phyloP scores from a whole-genome alignment of 2,888 invertebrate genomes.

The Nomada flava region DNA sequence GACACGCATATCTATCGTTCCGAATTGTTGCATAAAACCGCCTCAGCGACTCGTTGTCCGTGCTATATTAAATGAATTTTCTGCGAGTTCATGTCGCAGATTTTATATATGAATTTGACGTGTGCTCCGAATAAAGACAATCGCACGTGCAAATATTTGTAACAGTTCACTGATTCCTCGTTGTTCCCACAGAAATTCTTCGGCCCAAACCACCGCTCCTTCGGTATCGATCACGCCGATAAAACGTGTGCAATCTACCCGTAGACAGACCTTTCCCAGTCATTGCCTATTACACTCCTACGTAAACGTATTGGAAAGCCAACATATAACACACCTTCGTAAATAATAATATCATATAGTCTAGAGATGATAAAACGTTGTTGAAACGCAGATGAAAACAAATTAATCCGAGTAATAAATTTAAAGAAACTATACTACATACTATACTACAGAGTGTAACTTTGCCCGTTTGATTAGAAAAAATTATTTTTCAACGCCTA shows the following conservation, averaged over 20 bases:
- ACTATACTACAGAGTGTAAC: background rate
- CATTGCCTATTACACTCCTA: no score
- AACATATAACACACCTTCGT: background rate
- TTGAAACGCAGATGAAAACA: no score
- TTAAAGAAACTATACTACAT: background rate
- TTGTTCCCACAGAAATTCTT: slow-evolving; percentile 36
- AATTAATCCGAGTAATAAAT: no score
- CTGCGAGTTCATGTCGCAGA: background rate
- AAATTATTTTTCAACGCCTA: background rate
- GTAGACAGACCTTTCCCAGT: slow-evolving; percentile 15
- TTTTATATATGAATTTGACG: slow-evolving; percentile 27
- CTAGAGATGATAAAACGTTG: no score
- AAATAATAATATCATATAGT: no score
- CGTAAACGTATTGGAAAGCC: background rate
- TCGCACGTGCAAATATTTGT: slow-evolving; percentile 43
- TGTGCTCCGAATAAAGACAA: slow-evolving; percentile 22
- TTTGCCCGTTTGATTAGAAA: background rate
- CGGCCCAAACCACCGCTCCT: slow-evolving; percentile 15
- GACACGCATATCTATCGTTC: background rate
- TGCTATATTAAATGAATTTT: slow-evolving; percentile 10
- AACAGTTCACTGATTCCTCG: slow-evolving; percentile 38
- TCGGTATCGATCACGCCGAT: slow-evolving; percentile 46
- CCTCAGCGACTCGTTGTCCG: background rate
- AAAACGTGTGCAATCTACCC: slow-evolving; percentile 39
- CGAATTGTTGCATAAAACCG: background rate